A percentile compares a stretch with the other conserved stretches of the same genome.
phyloP scores from a whole-genome alignment of 2,113 vertebrate species.

The human region DNA sequence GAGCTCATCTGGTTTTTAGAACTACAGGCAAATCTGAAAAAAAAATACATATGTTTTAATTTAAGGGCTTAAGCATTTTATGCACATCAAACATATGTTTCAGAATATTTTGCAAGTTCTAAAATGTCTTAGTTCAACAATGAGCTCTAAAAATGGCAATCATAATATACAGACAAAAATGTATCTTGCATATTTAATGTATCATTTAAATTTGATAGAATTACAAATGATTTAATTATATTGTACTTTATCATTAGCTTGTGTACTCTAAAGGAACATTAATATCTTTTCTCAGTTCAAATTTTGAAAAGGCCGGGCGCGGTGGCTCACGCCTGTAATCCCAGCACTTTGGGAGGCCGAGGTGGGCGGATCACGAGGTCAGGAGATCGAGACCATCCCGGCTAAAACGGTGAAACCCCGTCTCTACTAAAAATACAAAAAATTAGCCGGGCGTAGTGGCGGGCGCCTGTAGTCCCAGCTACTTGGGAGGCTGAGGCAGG shows the following conservation, averaged over 20 bases:
- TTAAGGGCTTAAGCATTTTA: neutral
- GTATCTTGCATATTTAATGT: neutral
- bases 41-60: neutral
- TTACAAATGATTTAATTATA: neutral
- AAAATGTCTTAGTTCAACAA: neutral
- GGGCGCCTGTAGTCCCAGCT: too few species aligned
- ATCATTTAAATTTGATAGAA: neutral
- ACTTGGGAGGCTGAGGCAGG: too few species aligned
- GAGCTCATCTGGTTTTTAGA: neutral
- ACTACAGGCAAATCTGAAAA: neutral
- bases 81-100: neutral
- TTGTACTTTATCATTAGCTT: neutral
- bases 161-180: neutral
- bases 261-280: neutral
- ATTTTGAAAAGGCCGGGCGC: too few species aligned
- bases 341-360: too few species aligned
- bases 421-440: too few species aligned
- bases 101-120: neutral
- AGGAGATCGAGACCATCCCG: too few species aligned
- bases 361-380: too few species aligned
- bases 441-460: too few species aligned
- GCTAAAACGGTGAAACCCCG: too few species aligned
- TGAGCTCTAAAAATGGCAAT: neutral
- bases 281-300: neutral
- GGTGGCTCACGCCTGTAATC: too few species aligned